These are phyloP conservation scores for Adoxophyes honmai DNA, from an alignment of 1,140 invertebrate genomes.

Conservation along the genomic window DNA sequence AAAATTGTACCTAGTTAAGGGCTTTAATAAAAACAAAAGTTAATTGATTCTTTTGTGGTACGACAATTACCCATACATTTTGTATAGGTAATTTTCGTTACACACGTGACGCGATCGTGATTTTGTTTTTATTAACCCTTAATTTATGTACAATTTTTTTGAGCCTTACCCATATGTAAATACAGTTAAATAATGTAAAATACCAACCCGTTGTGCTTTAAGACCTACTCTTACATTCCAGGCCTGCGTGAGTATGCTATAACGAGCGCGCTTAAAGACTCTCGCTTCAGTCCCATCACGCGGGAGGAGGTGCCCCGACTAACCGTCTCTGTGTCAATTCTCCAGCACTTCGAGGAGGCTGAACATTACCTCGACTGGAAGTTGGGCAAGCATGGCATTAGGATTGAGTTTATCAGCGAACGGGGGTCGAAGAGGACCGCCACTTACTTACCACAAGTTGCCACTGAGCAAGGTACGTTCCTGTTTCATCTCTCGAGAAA, in stretches of 20 bases:
- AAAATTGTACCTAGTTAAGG: no score
- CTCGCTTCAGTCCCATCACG: conserved; percentile 96
- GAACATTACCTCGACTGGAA: conserved; percentile 98
- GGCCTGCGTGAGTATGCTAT: conserved; percentile 97
- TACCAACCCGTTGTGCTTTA: not conserved
- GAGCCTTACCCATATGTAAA: no score
- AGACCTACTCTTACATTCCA: conserved; percentile 19
- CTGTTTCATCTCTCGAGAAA: not conserved
- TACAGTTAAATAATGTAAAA: no score
- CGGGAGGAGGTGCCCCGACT: conserved; percentile 95
- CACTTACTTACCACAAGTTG: conserved; percentile 98
- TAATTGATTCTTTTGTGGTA: no score
- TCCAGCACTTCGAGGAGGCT: conserved; percentile 95
- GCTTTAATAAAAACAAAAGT: no score
- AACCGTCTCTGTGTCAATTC: conserved; percentile 96
- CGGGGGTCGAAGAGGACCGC: conserved; percentile 96
- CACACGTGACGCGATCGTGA: no score
- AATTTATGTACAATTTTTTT: no score
- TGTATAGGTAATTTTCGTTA: no score
- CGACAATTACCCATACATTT: no score
- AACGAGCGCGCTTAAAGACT: conserved; percentile 98
- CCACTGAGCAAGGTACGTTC: conserved; percentile 94
- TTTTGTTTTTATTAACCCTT: no score
- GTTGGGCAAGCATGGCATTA: conserved; percentile 97
- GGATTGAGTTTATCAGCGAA: conserved; percentile 98